These are phyloP conservation scores for Dendrolimus houi DNA, from an alignment of 2,888 invertebrate genomes.

Conservation along the genomic window DNA sequence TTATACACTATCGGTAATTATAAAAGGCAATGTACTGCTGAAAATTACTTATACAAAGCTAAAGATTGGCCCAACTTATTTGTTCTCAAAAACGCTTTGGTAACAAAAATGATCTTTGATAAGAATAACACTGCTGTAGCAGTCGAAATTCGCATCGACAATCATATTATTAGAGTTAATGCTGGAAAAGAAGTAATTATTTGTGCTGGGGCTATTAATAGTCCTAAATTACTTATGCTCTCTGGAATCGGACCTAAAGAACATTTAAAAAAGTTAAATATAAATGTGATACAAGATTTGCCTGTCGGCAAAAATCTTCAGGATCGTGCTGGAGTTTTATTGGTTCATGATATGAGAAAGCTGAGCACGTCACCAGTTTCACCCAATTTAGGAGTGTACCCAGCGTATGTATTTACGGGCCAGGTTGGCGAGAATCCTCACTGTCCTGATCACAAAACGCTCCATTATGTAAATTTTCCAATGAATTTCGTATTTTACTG, in stretches of 20 bases:
- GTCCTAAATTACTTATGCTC: conserved; percentile 34
- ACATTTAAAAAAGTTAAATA: conserved; percentile 25
- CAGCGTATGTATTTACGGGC: conserved; percentile 8
- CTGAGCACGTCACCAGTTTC: conserved; percentile 3
- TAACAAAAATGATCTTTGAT: conserved; percentile 21
- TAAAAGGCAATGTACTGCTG: conserved; percentile 43
- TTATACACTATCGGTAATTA: conserved; percentile 46
- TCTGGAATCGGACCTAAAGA: conserved; percentile 39
- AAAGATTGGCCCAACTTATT: conserved; percentile 66
- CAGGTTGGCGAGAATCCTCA: conserved; percentile 5
- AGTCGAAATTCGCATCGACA: conserved; percentile 11
- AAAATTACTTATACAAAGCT: conserved; percentile 17
- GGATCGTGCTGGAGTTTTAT: conserved; percentile 22
- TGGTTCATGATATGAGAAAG: conserved; percentile 8
- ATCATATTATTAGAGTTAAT: conserved; percentile 12
- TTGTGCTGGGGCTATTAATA: conserved; percentile 35
- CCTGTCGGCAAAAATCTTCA: conserved; percentile 42
- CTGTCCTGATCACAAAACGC: neutral
- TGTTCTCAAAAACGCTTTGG: conserved; percentile 29
- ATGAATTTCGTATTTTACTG: conserved; percentile 1
- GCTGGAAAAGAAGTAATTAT: conserved; percentile 32
- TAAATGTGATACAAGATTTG: conserved; percentile 27
- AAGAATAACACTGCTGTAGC: conserved; percentile 20
- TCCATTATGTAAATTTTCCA: neutral
- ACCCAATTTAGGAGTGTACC: neutral